Base-by-base conservation (phyloP, 1,140 invertebrate species). In the Polypedilum vanderplanki region DNA sequence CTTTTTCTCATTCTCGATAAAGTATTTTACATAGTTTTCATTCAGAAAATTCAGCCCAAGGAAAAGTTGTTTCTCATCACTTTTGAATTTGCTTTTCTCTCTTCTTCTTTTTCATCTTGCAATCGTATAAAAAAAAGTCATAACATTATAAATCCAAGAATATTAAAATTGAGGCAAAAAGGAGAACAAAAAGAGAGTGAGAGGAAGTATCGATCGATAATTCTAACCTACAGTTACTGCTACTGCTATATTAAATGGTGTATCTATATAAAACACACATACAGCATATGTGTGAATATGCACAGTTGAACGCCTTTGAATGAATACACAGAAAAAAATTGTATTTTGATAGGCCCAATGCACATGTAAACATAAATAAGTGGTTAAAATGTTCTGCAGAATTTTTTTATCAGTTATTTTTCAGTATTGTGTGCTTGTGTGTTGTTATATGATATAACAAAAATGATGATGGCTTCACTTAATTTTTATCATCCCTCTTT, bases 21-120 rank as follows among this genome's bases (percentile, higher is more conserved):
- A 57, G 46, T 57, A n/a, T n/a, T 57, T n/a, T 57, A 33, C 24
- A 57, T 57, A 57, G 46, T 57, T 57, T 57, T n/a, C 46, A n/a
- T 57, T 57, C 46, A n/a, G 24, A 57, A 57, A 57, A 3, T 33
- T 33, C 24, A 33, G 12, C 46, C 46, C n/a, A 57, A 57, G n/a
- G 46, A 57, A 57, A 57, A 57, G 46, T 15, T 57, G 4, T 57
- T 57, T 57, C 24, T 57, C 46, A 57, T 57, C 10, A 57, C 46
- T 57, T 57, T n/a, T 12, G 4, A 12, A n/a, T 57, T 15, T 57
- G 4, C 12, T 57, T 57, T 15, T 57, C 15, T 46, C 15, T 46
- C 46, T n/a, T n/a, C 46, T 57, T 57, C 15, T 12, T 57, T 1
- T 57, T 57, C n/a, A 12, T 57, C n/a, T 46, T 46, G 9, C 41